Evolutionary conservation across 2,888 invertebrate species (phyloP).

Genomic region (Diaphora mendica): DNA sequence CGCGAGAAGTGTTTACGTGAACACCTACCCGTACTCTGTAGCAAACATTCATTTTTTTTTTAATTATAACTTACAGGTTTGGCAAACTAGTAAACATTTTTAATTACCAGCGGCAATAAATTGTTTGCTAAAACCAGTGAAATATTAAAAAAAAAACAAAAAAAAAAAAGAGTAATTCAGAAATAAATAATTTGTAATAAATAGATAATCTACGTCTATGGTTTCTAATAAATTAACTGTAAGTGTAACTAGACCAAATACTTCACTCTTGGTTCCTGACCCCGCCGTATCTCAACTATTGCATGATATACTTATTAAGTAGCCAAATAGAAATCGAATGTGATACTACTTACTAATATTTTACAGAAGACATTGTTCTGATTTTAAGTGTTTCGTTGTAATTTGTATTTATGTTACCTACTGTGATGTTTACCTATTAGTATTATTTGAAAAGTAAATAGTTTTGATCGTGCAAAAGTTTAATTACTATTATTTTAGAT

Average conservation of each 20-base stretch:
- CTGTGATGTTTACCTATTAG: constrained; percentile 44
- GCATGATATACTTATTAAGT: background rate
- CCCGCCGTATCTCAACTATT: background rate
- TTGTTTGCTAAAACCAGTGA: background rate
- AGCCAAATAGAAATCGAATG: constrained; percentile 48
- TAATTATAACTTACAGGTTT: background rate
- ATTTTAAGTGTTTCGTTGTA: constrained; percentile 49
- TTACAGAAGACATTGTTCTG: constrained; percentile 33
- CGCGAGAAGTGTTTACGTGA: too few relatives aligned
- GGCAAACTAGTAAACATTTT: background rate
- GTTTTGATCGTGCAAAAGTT: constrained; percentile 27
- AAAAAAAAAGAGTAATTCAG: background rate
- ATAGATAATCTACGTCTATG: background rate
- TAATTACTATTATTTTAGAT: background rate
- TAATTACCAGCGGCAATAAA: background rate
- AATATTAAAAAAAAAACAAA: background rate
- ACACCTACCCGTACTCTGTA: background rate
- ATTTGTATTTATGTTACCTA: constrained; percentile 45
- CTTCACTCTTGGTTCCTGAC: background rate
- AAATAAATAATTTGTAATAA: background rate
- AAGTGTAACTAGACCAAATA: background rate
- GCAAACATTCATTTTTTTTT: background rate
- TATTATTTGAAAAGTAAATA: constrained; percentile 46
- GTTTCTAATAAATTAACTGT: background rate
- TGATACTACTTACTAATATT: constrained; percentile 43